Evolutionary conservation across 2,113 vertebrate species (phyloP).

Genomic region (Phaetusa simplex): DNA sequence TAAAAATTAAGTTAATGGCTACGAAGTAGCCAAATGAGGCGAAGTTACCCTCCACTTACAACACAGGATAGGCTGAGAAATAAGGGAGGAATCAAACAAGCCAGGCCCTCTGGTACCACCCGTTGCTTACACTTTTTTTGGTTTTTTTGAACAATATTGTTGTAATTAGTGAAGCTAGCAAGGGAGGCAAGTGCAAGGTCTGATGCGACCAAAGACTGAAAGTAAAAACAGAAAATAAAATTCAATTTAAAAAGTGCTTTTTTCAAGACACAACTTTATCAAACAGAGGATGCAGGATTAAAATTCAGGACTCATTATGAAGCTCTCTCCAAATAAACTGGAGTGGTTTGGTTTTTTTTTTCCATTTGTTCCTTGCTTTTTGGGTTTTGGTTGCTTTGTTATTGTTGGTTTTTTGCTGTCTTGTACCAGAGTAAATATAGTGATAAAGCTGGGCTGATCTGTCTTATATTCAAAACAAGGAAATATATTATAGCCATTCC

Average conservation of each 20-base stretch:
- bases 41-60: neutral
- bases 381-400: neutral
- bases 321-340: neutral
- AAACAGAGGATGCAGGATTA: neutral
- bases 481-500: neutral
- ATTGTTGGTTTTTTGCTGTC: neutral
- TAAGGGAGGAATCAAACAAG: neutral
- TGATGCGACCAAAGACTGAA: neutral
- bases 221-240: neutral
- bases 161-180: neutral
- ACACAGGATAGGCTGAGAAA: neutral
- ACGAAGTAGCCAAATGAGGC: neutral
- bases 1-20: slow-evolving; percentile 39
- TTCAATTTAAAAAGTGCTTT: neutral
- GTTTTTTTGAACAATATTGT: neutral
- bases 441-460: neutral
- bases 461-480: neutral
- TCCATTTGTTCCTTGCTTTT: neutral
- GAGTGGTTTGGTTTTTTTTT: neutral
- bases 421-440: neutral
- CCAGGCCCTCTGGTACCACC: neutral
- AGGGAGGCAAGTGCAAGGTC: neutral
- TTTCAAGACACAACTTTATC: neutral
- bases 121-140: neutral
- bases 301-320: neutral